Base-by-base conservation (phyloP, 2,888 invertebrate genomes). In the Bellardia bayeri region DNA sequence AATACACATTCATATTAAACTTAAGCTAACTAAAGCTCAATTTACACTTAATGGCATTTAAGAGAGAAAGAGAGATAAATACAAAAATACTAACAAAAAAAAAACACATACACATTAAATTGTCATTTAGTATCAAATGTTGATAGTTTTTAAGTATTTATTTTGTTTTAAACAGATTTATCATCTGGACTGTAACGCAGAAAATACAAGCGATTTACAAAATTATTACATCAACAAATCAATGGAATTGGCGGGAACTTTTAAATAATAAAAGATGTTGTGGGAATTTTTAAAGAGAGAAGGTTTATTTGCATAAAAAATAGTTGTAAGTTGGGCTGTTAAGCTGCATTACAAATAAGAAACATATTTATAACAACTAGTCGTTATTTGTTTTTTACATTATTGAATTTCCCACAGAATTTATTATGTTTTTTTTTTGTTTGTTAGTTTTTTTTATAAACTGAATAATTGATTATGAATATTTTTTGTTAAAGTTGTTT, bases 91-190 rank as follows among this genome's bases (percentile, higher is more conserved):
- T 45, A 45, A 2, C n/a, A n/a, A 45, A 45, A 51, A 8, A 42
- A n/a, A 11, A 3, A 42, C 16, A 54, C 0, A 42, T 9, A 64
- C n/a, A 76, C 2, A 72, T 79, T 78, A 78, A 84, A 74, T 66
- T 79, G 84, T 79, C 72, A 58, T 84, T 84, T 66, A 64, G n/a
- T 72, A 79, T 79, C 58, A 79, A 72, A 54, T 72, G 16, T 40
- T 33, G 72, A 64, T 64, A 72, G 63, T 33, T 42, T 9, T 16
- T 64, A 45, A 56, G 45, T 45, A 80, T 58, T 76, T 56, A 66
- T 54, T 63, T 14, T 40, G 23, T 11, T n/a, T n/a, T 51, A 80
- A 58, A 71, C 42, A 69, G 37, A 80, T 71, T 61, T 51, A 63
- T 64, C 4, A 64, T 64, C 16, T 14, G 16, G 56, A 33, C 23